Percentiles rank a stretch among this genome's conserved stretches.
Conservation (phyloP, 1,140 invertebrate genomes). For the Centruroides sculpturatus region DNA sequence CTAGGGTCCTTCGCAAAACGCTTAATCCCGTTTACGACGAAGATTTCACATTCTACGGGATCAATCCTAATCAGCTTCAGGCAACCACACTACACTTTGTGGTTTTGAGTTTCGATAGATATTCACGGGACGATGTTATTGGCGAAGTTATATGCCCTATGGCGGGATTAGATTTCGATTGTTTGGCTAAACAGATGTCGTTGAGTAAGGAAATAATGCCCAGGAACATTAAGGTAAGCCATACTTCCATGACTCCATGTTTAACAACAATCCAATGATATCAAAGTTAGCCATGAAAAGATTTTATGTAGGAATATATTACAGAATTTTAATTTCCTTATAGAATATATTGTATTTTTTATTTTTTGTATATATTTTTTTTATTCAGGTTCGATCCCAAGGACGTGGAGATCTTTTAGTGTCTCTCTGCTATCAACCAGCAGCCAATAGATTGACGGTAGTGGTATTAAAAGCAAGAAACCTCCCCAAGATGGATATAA, state of each 20-base stretch:
- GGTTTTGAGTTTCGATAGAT: conserved; percentile 90
- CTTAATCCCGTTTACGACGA: conserved; percentile 88
- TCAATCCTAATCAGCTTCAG: conserved; percentile 64
- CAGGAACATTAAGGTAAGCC: conserved; percentile 15
- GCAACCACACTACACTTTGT: conserved; percentile 84
- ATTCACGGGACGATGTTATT: conserved; percentile 91
- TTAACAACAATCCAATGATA: too few relatives aligned
- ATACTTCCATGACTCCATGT: too few relatives aligned
- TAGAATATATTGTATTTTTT: conserved; percentile 1
- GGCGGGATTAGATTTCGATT: conserved; percentile 4
- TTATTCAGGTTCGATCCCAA: conserved; percentile 30
- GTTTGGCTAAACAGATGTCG: conserved; percentile 21
- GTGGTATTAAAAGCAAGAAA: conserved; percentile 86
- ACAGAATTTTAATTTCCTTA: neutral
- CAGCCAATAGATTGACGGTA: conserved; percentile 69
- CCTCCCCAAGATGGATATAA: conserved; percentile 88
- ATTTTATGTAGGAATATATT: too few relatives aligned
- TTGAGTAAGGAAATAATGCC: conserved; percentile 15
- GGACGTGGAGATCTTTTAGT: conserved; percentile 79
- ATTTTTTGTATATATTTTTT: neutral
- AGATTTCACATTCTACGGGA: conserved; percentile 91
- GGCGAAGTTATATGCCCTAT: conserved; percentile 80
- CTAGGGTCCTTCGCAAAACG: conserved; percentile 79
- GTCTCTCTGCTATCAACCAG: conserved; percentile 86
- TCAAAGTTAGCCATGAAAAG: too few relatives aligned